phyloP scores from a whole-genome alignment of 2,113 vertebrate genomes.

The Toxotes chatareus region DNA sequence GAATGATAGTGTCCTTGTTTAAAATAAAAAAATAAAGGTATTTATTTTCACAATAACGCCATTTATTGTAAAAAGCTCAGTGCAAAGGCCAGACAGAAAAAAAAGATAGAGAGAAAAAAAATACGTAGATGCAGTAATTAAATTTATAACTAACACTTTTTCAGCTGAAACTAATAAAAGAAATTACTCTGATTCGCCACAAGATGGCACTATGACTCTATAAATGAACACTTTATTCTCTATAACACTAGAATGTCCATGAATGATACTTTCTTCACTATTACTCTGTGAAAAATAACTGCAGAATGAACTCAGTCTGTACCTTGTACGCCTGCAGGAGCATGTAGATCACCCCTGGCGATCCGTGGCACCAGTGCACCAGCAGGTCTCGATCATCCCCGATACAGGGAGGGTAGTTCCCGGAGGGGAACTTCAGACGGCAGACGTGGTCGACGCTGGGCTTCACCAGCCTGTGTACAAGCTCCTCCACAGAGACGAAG shows the following conservation, averaged over 20 bases:
- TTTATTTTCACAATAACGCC: no score
- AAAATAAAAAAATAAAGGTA: no score
- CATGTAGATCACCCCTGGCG: constrained; percentile 96
- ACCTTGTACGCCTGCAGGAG: constrained; percentile 95
- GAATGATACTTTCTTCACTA: not conserved
- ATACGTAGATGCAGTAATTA: not conserved
- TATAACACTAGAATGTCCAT: not conserved
- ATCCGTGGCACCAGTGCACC: constrained; percentile 97
- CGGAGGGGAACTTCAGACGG: constrained; percentile 90
- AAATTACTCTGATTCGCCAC: constrained; percentile 27
- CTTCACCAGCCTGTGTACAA: constrained; percentile 87
- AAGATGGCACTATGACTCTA: constrained; percentile 45
- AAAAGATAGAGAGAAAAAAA: no score
- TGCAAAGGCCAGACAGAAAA: no score
- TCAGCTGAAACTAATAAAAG: not conserved
- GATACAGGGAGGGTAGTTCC: constrained; percentile 94
- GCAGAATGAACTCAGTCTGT: not conserved
- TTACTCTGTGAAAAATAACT: not conserved
- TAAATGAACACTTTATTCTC: no score
- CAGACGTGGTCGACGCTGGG: constrained; percentile 94
- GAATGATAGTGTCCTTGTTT: no score
- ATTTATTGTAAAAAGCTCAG: no score
- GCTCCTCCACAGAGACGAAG: constrained; percentile 80
- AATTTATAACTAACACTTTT: not conserved
- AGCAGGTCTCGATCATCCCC: constrained; percentile 92